Percentiles rank a stretch among this genome's conserved stretches.
phyloP scores from a whole-genome alignment of 2,113 vertebrate species.

The Austrofundulus limnaeus region DNA sequence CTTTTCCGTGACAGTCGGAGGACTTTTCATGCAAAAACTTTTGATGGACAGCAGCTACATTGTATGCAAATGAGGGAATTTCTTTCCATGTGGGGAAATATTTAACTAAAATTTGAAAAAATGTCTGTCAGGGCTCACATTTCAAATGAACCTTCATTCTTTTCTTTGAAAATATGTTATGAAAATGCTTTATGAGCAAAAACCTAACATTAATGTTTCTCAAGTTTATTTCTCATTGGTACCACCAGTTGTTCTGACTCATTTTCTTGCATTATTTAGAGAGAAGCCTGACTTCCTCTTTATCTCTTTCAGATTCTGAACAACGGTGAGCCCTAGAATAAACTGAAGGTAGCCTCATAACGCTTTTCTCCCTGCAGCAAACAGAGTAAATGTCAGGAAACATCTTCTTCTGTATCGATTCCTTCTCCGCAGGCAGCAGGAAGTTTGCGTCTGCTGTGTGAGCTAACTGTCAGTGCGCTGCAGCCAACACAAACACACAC shows the following conservation, averaged over 20 bases:
- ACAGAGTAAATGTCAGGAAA: slow-evolving; percentile 15
- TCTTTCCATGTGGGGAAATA: neutral
- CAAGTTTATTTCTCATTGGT: too few relatives aligned
- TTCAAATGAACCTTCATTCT: neutral
- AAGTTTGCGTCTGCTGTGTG: slow-evolving; percentile 16
- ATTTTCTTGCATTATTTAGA: neutral
- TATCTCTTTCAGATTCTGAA: neutral
- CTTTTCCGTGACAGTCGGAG: neutral
- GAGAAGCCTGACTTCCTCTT: neutral
- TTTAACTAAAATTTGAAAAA: neutral
- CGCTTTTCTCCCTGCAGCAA: neutral
- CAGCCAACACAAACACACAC: neutral
- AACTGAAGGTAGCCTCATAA: neutral
- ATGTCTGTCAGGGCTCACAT: neutral
- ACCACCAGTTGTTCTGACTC: too few relatives aligned
- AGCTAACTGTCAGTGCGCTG: slow-evolving; percentile 4
- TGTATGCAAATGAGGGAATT: neutral
- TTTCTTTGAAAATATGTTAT: too few relatives aligned
- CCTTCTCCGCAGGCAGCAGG: slow-evolving; percentile 13
- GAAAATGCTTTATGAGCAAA: too few relatives aligned
- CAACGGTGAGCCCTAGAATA: neutral
- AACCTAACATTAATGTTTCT: too few relatives aligned
- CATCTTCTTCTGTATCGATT: slow-evolving; percentile 12
- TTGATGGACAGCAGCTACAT: neutral
- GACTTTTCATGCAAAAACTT: neutral